These are phyloP conservation scores for Amphiprion ocellaris DNA, from an alignment of 2,113 vertebrate species.

Conservation along the genomic window DNA sequence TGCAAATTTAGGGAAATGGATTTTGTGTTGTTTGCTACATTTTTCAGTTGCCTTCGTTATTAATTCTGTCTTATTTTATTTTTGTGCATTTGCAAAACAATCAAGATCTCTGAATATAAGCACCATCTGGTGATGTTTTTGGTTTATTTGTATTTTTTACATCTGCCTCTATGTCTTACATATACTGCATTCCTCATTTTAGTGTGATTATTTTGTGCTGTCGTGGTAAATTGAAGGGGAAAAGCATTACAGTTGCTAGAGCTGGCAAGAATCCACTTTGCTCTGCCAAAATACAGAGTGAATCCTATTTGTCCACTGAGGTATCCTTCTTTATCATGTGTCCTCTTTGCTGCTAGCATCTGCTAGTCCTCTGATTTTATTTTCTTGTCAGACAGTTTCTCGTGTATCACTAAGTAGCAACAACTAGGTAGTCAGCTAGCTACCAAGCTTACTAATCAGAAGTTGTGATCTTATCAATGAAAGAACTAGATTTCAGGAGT, in stretches of 20 bases:
- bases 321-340: conserved; percentile 7
- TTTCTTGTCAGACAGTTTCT: background rate
- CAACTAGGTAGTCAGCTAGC: background rate
- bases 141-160: conserved; percentile 3
- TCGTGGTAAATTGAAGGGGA: conserved; percentile 8
- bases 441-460: background rate
- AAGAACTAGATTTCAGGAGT: background rate
- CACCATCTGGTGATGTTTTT: conserved; percentile 3
- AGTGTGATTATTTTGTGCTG: background rate
- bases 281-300: conserved; percentile 9
- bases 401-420: background rate
- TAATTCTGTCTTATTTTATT: conserved; percentile 44
- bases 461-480: background rate
- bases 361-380: background rate
- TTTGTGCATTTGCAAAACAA: conserved; percentile 24
- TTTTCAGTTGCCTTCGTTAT: conserved; percentile 48
- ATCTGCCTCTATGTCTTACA: background rate
- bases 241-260: conserved; percentile 2
- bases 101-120: conserved; percentile 6
- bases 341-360: background rate
- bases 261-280: background rate
- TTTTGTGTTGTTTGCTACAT: conserved; percentile 48
- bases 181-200: background rate
- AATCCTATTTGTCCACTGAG: conserved; percentile 3
- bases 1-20: conserved; percentile 57